Evolutionary conservation across 2,888 invertebrate species (phyloP), one percentile per base, ranked within the genome.

Genomic region (Allacma fusca): DNA sequence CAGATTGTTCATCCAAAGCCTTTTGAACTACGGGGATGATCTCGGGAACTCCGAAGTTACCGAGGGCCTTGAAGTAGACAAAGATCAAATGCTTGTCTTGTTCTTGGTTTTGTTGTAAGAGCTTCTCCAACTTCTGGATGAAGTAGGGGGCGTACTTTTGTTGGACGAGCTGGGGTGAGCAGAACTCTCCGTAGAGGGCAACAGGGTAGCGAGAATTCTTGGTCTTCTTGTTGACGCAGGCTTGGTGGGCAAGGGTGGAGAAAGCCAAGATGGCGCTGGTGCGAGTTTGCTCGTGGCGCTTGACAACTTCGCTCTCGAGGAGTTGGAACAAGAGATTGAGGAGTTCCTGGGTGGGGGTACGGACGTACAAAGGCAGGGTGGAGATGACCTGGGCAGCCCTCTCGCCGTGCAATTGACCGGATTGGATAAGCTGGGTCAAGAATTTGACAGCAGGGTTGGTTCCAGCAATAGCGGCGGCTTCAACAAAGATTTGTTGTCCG

Each of bases 31-130:
- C 43, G 1, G 85, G 84, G 23, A 86, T 24, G 40, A 85, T 83
- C 2, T 85, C 83, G 19, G 82, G 81, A 62, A 85, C 83, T 50
- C 87, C 87, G 43, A 86, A 83, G 81, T 86, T 87, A 24, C 86
- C 87, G 28, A 86, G 82, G n/a, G 86, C 85, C 76, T 85, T 85
- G 73, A 87, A 70, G 43, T 81, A 80, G 21, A 82, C 80, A 0
- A 85, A 83, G 4, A 80, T 78, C 67, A 83, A 78, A 43, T 83
- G 77, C 67, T 85, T 77, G 78, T 83, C 44, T 57, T 77, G 69
- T 40, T 40, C 7, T 44, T 34, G 21, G 62, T 77, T 34, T 74
- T n/a, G 24, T 34, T 34, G 74, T 64, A 69, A 44, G 44, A 23
- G 34, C 40, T 81, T 79, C 59, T 81, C 72, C 24, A 84, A 64